These are phyloP conservation scores for Apotomis betuletana DNA, from an alignment of 2,888 invertebrate species.

Conservation along the genomic window DNA sequence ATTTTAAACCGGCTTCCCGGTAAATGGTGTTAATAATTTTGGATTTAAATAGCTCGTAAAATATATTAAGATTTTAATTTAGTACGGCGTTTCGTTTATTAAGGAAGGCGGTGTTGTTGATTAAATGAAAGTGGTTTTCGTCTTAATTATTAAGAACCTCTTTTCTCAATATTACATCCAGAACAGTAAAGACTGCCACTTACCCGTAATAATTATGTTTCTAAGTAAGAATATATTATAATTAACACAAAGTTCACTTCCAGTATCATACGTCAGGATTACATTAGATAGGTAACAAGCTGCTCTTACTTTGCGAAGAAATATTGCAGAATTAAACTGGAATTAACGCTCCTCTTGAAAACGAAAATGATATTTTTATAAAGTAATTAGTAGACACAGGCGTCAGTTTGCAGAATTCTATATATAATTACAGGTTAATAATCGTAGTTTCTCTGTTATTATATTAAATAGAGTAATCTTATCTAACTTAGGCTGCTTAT, in stretches of 20 bases:
- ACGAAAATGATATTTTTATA: too few relatives aligned
- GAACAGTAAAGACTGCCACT: not conserved
- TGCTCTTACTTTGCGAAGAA: not conserved
- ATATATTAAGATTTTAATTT: slow-evolving; percentile 37
- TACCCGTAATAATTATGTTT: too few relatives aligned
- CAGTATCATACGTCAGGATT: too few relatives aligned
- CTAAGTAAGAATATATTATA: too few relatives aligned
- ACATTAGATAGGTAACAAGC: not conserved
- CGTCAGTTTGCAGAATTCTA: too few relatives aligned
- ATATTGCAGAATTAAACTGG: not conserved
- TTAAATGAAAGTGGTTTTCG: slow-evolving; percentile 17
- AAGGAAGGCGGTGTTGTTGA: slow-evolving; percentile 5
- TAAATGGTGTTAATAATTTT: slow-evolving; percentile 35
- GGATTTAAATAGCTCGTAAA: slow-evolving; percentile 33
- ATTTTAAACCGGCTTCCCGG: slow-evolving; percentile 27
- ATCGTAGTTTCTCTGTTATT: too few relatives aligned
- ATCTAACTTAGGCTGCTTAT: too few relatives aligned
- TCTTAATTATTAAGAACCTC: not conserved
- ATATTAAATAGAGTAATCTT: too few relatives aligned
- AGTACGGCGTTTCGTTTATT: slow-evolving; percentile 8
- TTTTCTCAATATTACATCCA: too few relatives aligned
- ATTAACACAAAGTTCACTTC: too few relatives aligned
- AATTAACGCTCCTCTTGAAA: not conserved
- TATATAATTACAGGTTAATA: too few relatives aligned
- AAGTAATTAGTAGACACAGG: too few relatives aligned